Percentiles rank a stretch among this genome's conserved stretches.
Evolutionary conservation across 2,888 invertebrate genomes (phyloP).

Genomic region (Nemotelus pantherinus): DNA sequence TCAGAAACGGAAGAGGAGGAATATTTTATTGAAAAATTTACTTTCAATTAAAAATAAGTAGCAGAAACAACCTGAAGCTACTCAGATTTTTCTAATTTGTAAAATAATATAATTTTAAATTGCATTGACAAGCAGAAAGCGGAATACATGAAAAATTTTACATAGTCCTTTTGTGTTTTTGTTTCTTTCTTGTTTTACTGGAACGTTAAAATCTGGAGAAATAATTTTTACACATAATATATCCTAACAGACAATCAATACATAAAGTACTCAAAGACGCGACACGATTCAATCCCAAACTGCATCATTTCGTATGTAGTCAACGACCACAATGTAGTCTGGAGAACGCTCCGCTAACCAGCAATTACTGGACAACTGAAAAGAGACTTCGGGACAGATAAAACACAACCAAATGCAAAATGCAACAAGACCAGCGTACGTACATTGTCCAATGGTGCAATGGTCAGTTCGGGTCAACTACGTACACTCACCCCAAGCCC

Average conservation of each 20-base stretch:
- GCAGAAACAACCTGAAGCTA: too few relatives aligned
- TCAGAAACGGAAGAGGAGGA: too few relatives aligned
- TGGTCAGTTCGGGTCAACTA: conserved; percentile 45
- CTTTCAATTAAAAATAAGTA: too few relatives aligned
- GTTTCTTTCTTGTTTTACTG: too few relatives aligned
- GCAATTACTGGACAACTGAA: conserved; percentile 14
- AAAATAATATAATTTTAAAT: too few relatives aligned
- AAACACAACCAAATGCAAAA: background rate
- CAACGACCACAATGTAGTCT: conserved; percentile 30
- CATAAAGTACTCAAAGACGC: too few relatives aligned
- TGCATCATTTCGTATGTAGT: conserved; percentile 9
- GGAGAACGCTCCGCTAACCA: conserved; percentile 7
- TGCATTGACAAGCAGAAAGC: too few relatives aligned
- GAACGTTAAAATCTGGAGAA: background rate
- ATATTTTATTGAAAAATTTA: too few relatives aligned
- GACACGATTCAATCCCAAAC: too few relatives aligned
- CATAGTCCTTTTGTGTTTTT: too few relatives aligned
- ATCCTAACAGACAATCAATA: conserved; percentile 28
- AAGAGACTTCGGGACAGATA: conserved; percentile 24
- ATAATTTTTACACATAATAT: background rate
- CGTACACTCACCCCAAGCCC: conserved; percentile 44
- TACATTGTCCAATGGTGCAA: conserved; percentile 13
- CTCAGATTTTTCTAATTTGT: too few relatives aligned
- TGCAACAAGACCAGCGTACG: conserved; percentile 31
- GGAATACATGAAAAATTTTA: too few relatives aligned